These are phyloP conservation scores for Scrobipalpa costella DNA, from an alignment of 2,888 invertebrate genomes.

Conservation along the genomic window DNA sequence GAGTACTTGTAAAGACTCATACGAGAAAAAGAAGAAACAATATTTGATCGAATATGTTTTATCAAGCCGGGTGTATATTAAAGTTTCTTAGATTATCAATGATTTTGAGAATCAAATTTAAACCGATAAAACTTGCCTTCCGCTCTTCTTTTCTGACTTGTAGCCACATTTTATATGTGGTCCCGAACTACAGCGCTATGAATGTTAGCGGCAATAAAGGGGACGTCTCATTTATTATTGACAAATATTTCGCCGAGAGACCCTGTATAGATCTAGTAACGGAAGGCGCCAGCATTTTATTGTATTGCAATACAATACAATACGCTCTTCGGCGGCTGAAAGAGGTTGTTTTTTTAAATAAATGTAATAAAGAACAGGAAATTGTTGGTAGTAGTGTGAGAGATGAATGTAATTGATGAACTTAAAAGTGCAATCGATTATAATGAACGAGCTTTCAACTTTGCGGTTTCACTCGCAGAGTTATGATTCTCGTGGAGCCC, in stretches of 20 bases:
- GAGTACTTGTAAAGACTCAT: no score
- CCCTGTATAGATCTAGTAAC: conserved; percentile 58
- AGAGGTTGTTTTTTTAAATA: conserved; percentile 47
- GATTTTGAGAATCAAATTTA: no score
- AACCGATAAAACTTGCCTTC: neutral
- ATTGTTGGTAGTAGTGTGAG: conserved; percentile 42
- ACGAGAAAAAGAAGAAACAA: no score
- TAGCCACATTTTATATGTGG: conserved; percentile 56
- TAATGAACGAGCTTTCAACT: neutral
- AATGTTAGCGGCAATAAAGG: conserved; percentile 71
- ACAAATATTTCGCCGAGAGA: conserved; percentile 78
- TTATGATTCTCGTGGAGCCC: no score
- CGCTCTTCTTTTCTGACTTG: conserved; percentile 27
- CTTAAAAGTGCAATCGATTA: neutral
- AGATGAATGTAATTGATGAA: neutral
- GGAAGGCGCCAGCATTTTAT: conserved; percentile 77
- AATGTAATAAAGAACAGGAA: conserved; percentile 63
- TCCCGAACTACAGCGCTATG: conserved; percentile 60
- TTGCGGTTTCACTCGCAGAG: no score
- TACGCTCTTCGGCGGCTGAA: conserved; percentile 59
- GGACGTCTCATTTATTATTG: conserved; percentile 80
- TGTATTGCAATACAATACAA: conserved; percentile 60
- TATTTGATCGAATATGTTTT: no score
- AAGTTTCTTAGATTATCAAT: no score
- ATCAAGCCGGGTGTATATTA: no score